Evolutionary conservation across 2,797 vertebrate species (phyloP), one percentile per base, ranked within the genome.

Genomic region (Simalia tracyae): DNA sequence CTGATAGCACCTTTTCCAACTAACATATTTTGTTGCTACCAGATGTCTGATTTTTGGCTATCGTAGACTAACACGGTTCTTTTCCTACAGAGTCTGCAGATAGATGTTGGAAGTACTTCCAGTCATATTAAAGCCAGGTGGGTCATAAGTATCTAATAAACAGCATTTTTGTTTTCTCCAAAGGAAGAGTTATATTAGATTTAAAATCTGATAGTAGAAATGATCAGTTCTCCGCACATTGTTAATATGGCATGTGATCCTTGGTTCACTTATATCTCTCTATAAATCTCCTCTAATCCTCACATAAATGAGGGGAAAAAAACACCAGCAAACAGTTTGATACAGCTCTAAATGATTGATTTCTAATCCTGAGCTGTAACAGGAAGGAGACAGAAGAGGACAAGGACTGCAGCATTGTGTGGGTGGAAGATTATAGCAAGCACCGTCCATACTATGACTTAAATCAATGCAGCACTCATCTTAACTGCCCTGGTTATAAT

Each of bases 301-400:
- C 10, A 2, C 4, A 2, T 11, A 26, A 10, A 81, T 1, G 17
- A 72, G 31, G 46, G n/a, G 1, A 1, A 81, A 63, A 63, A 24
- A 46, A 36, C 10, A 36, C 28, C 0, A n/a, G 19, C 28, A 92
- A 92, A 91, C 1, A 61, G 31, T 24, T 0, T 87, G 88, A 50
- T 56, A 12, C 5, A 61, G 14, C 63, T 61, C 54, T 66, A 11
- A 59, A 46, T 42, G 17, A 90, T n/a, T 90, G n/a, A 68, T 90
- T 93, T 93, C 7, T 91, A 5, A 59, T 92, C 12, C 0, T 89
- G n/a, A 92, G 42, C 22, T 92, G 42, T 36, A 93, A 90, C 88
- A 93, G 60, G 61, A 94, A 36, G 50, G 89, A 87, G 91, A 19
- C 0, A 94, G 4, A 28, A 64, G 46, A 90, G 66, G 46, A 66